A percentile compares a stretch with the other conserved stretches of the same genome.
phyloP scores from a whole-genome alignment of 2,888 invertebrate species.

The Lypha dubia region DNA sequence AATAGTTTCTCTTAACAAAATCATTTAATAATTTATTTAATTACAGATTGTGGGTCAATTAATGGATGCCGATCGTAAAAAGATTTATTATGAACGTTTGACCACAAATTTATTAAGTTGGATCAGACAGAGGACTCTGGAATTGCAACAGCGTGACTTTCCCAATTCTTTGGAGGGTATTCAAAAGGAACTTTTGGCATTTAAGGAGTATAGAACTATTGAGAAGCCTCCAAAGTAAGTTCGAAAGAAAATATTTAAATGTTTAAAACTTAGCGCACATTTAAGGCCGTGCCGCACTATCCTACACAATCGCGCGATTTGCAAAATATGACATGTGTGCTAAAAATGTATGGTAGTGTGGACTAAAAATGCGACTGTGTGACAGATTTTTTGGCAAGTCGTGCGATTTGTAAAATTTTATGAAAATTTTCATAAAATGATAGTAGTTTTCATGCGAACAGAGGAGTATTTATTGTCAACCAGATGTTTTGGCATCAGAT shows the following conservation, averaged over 20 bases:
- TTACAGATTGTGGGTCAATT: constrained; percentile 96
- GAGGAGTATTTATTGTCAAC: too few species aligned
- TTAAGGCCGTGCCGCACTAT: too few species aligned
- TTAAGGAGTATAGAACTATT: constrained; percentile 97
- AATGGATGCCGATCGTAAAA: constrained; percentile 97
- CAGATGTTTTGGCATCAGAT: too few species aligned
- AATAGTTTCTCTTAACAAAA: constrained; percentile 1
- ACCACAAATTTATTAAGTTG: constrained; percentile 94
- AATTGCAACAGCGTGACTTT: constrained; percentile 93
- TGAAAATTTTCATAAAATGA: too few species aligned
- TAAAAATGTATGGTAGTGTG: too few species aligned
- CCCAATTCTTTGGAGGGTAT: constrained; percentile 98
- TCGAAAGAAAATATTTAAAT: neutral
- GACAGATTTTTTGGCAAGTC: too few species aligned
- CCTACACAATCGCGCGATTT: too few species aligned
- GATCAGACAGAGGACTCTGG: constrained; percentile 93
- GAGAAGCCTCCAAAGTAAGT: constrained; percentile 98
- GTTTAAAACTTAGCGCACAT: neutral
- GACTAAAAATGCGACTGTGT: too few species aligned
- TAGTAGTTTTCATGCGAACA: too few species aligned
- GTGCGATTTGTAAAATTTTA: too few species aligned
- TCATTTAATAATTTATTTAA: constrained; percentile 1
- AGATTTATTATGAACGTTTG: constrained; percentile 93
- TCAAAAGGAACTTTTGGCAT: constrained; percentile 93
- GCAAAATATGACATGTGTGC: too few species aligned